A percentile compares a stretch with the other conserved stretches of the same genome.
These are phyloP conservation scores for Molothrus ater DNA, from an alignment of 2,797 vertebrate genomes.

Conservation along the genomic window DNA sequence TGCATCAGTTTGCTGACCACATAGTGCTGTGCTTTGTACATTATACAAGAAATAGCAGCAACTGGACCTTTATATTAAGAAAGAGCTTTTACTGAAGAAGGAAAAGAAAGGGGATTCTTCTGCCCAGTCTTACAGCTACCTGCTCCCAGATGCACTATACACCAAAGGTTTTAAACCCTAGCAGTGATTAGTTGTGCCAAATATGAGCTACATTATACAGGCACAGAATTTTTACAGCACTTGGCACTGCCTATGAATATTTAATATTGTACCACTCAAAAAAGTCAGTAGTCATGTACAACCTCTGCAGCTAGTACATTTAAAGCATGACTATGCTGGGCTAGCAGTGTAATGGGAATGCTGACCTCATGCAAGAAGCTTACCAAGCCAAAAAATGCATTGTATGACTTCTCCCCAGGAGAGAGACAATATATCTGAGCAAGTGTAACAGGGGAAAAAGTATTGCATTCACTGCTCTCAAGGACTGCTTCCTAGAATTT, in stretches of 20 bases:
- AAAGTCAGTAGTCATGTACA: background rate
- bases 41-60: background rate
- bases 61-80: background rate
- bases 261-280: background rate
- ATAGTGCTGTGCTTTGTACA: background rate
- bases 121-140: background rate
- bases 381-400: background rate
- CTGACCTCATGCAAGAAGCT: background rate
- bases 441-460: background rate
- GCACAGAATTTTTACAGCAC: background rate
- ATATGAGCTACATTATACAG: background rate
- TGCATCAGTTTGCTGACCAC: conserved; percentile 14
- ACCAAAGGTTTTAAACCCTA: background rate
- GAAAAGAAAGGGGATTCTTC: background rate
- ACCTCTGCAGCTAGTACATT: background rate
- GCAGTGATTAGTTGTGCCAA: background rate
- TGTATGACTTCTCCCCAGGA: background rate
- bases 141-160: background rate
- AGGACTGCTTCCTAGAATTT: background rate
- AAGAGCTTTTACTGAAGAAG: background rate
- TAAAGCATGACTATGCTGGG: background rate
- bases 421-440: background rate
- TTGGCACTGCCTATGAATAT: background rate
- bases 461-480: background rate
- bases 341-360: background rate